Evolutionary conservation across 2,888 invertebrate genomes (phyloP).

Genomic region (Ennomos fuscantarius): DNA sequence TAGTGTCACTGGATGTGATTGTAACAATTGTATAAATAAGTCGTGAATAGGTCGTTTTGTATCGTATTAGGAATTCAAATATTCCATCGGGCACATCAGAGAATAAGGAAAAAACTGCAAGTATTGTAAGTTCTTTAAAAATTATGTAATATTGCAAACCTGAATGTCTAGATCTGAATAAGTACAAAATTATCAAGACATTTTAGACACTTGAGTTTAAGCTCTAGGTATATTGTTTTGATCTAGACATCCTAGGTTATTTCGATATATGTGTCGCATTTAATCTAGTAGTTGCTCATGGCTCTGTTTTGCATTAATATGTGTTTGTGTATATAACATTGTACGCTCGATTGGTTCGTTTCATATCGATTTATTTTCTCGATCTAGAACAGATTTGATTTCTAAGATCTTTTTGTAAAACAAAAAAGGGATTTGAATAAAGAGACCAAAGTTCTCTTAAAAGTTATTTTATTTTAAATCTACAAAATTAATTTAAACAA

Average conservation of each 20-base stretch:
- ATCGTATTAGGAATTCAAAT: not conserved
- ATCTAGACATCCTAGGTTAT: not conserved
- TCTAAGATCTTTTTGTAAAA: constrained; percentile 16
- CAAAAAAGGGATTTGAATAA: constrained; percentile 28
- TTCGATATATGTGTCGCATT: not conserved
- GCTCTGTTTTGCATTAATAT: not conserved
- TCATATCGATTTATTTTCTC: constrained; percentile 6
- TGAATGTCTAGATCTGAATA: no score
- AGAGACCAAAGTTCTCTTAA: constrained; percentile 36
- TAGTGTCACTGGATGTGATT: no score
- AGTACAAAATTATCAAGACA: not conserved
- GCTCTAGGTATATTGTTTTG: not conserved
- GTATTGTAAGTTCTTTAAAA: no score
- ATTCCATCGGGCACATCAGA: not conserved
- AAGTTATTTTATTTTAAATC: constrained; percentile 32
- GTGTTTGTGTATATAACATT: not conserved
- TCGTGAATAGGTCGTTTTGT: not conserved
- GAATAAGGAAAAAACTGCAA: no score
- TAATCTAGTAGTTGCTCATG: constrained; percentile 2
- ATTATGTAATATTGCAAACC: not conserved
- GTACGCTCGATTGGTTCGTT: constrained; percentile 2
- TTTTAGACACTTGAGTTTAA: not conserved
- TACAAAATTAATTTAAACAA: constrained; percentile 34
- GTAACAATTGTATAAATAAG: no score
- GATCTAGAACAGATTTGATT: constrained; percentile 5